Evolutionary conservation across 2,888 invertebrate genomes (phyloP).

Genomic region (Choristoneura rosaceana): DNA sequence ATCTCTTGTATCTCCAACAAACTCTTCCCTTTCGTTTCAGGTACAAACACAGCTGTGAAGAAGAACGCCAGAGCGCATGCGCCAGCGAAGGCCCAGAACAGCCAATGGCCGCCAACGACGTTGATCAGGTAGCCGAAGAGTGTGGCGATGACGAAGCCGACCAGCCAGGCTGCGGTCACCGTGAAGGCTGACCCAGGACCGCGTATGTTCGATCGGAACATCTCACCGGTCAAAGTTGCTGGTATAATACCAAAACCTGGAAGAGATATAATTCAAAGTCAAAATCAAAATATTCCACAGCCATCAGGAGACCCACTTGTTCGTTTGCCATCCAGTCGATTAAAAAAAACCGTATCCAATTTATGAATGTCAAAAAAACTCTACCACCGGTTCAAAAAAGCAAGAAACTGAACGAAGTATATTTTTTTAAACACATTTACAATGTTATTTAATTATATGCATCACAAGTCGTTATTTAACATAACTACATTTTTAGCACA

Average conservation of each 20-base stretch:
- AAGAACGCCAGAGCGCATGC: slow-evolving; percentile 77
- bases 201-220: slow-evolving; percentile 57
- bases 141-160: slow-evolving; percentile 51
- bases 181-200: slow-evolving; percentile 52
- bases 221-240: slow-evolving; percentile 54
- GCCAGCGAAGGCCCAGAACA: slow-evolving; percentile 87
- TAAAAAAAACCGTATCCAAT: too few species aligned
- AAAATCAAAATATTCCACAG: too few species aligned
- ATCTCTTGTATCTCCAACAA: slow-evolving; percentile 90
- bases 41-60: slow-evolving; percentile 88
- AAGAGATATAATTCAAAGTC: slow-evolving; percentile 20
- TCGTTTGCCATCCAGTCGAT: too few species aligned
- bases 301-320: too few species aligned
- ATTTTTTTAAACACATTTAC: too few species aligned
- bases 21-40: slow-evolving; percentile 92
- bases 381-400: too few species aligned
- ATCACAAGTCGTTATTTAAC: too few species aligned
- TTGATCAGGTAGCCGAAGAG: slow-evolving; percentile 40
- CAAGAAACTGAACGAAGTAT: too few species aligned
- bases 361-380: too few species aligned
- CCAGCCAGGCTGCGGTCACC: slow-evolving; percentile 48
- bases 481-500: too few species aligned
- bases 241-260: slow-evolving; percentile 60
- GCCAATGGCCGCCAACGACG: slow-evolving; percentile 83
- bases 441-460: too few species aligned